Percentiles rank a stretch among this genome's conserved stretches.
Conservation (phyloP, 2,888 invertebrate species). For the Cephus sareptanus region DNA sequence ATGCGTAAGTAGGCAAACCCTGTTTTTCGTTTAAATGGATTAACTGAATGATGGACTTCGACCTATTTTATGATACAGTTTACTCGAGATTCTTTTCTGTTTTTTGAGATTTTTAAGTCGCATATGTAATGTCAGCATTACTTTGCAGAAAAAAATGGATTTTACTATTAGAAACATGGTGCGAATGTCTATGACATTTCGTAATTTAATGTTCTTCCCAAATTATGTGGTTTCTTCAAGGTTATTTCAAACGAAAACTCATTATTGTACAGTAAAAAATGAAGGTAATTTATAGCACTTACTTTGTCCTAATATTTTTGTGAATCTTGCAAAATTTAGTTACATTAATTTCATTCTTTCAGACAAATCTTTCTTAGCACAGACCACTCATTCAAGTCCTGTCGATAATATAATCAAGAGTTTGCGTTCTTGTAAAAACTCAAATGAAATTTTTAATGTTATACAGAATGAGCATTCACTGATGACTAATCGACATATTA, state of each 20-base stretch:
- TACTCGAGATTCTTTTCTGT: neutral
- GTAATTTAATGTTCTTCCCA: slow-evolving; percentile 20
- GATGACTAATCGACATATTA: slow-evolving; percentile 70
- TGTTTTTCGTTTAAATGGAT: too few relatives aligned
- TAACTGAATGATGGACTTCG: too few relatives aligned
- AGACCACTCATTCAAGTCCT: too few relatives aligned
- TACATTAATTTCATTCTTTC: too few relatives aligned
- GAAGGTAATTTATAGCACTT: slow-evolving; percentile 6
- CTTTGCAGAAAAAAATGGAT: slow-evolving; percentile 23
- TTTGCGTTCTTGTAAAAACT: neutral
- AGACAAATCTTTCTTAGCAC: too few relatives aligned
- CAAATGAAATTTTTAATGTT: slow-evolving; percentile 64
- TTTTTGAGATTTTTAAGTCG: neutral
- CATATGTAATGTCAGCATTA: neutral
- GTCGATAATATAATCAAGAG: neutral
- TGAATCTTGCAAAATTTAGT: neutral
- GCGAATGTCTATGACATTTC: slow-evolving; percentile 25
- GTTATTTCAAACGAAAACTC: slow-evolving; percentile 18
- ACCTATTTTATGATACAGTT: neutral
- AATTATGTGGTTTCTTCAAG: slow-evolving; percentile 21
- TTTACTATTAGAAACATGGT: slow-evolving; percentile 25
- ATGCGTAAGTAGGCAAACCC: too few relatives aligned
- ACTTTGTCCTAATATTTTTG: neutral
- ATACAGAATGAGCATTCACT: slow-evolving; percentile 64
- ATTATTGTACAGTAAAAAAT: slow-evolving; percentile 12